Base-by-base conservation (phyloP, 2,113 vertebrate species). In the Myocastor coypus region DNA sequence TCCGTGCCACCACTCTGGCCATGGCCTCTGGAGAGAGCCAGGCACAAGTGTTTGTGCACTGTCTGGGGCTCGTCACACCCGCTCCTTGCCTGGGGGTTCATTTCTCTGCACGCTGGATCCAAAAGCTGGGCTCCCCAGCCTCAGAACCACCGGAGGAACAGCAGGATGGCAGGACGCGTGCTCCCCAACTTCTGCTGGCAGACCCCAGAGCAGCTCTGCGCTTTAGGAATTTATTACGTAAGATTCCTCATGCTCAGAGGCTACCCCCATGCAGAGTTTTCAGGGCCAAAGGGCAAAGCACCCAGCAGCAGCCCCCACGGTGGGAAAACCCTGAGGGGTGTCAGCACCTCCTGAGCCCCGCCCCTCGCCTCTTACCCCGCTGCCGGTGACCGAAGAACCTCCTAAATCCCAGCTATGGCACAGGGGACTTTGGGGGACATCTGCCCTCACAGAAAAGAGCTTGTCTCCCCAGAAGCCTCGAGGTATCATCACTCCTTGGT, bases 161-260 rank as follows among this genome's bases (percentile, higher is more conserved):
- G 30, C 3, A 26, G 19, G 37, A 11, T 3, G 0, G 30, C 3
- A 26, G 19, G 37, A 11, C 2, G 0, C 46, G 12, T 19, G 32
- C 26, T 59, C 55, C 13, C 5, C 59, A 34, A 7, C 78, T 8
- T 40, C 8, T 42, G 32, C 28, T 28, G 5, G 17, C 30, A n/a
- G 42, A 8, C n/a, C 42, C 37, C 10, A 11, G 20, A 66, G 89
- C 22, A 19, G 24, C 42, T 37, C 77, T 34, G 34, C 16, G 2
- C 34, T 26, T 50, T 57, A 68, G 17, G 16, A 59, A 17, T 5
- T 12, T 63, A 7, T 63, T 24, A 12, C 1, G 1, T 26, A 8
- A 61, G 37, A n/a, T 11, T 7, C 17, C 14, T 19, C 22, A 1
- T 42, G 20, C 26, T 69, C 32, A 9, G 20, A 57, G 9, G 19